Evolutionary conservation across 2,113 vertebrate species (phyloP).

Genomic region (Macquaria australasica): DNA sequence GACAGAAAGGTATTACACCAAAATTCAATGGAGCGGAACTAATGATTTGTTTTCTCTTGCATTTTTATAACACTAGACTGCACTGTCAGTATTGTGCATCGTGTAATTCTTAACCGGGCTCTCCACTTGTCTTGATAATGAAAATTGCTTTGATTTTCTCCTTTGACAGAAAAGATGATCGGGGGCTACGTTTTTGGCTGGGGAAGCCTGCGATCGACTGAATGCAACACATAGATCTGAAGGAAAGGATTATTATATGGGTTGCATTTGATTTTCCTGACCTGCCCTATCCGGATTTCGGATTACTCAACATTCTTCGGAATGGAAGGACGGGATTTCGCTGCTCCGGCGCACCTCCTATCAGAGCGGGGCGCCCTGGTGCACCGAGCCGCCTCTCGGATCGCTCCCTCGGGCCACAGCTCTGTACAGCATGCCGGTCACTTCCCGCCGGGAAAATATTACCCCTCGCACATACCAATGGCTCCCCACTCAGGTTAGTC

Average conservation of each 20-base stretch:
- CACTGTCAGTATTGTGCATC: conserved; percentile 38
- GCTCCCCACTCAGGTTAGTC: conserved; percentile 96
- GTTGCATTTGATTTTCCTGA: conserved; percentile 82
- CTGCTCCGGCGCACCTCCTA: conserved; percentile 93
- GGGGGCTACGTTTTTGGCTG: conserved; percentile 79
- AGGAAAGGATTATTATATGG: conserved; percentile 86
- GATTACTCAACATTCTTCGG: conserved; percentile 82
- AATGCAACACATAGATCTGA: conserved; percentile 82
- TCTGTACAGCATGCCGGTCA: conserved; percentile 91
- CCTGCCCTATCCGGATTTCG: conserved; percentile 80
- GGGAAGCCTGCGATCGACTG: conserved; percentile 80
- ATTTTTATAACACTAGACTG: conserved; percentile 12
- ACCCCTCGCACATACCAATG: conserved; percentile 95
- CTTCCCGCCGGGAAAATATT: conserved; percentile 96
- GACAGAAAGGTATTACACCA: conserved; percentile 18
- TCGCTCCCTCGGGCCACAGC: conserved; percentile 89
- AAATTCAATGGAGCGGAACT: conserved; percentile 46
- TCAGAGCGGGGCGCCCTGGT: conserved; percentile 92
- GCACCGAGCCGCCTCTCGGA: conserved; percentile 91
- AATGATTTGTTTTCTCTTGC: conserved; percentile 52
- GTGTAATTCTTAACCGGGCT: conserved; percentile 21
- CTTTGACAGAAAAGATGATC: conserved; percentile 86
- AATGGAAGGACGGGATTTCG: conserved; percentile 98
- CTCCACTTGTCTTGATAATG: conserved; percentile 38
- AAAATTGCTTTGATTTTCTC: conserved; percentile 60